Conservation (phyloP, 2,113 vertebrate genomes). For the Brachyhypopomus gauderio region DNA sequence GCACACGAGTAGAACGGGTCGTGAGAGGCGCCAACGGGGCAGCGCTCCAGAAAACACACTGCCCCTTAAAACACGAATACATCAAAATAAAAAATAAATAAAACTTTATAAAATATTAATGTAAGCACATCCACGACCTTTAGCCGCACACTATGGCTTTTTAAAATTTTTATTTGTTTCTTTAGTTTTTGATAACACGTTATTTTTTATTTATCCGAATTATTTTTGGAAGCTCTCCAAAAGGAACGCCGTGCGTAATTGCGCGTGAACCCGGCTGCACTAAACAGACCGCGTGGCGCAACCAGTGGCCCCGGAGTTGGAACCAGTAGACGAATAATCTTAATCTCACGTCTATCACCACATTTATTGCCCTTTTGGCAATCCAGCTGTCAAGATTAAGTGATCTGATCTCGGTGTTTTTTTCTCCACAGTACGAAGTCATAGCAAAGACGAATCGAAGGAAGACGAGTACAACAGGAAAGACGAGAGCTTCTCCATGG, state of each 20-base stretch:
- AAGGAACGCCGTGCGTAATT: slow-evolving; percentile 28
- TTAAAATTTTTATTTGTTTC: no score
- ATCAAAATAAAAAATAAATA: no score
- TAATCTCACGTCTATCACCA: no score
- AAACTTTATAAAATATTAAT: no score
- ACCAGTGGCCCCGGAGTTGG: neutral
- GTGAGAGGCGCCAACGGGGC: no score
- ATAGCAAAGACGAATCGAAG: slow-evolving; percentile 83
- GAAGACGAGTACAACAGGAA: slow-evolving; percentile 87
- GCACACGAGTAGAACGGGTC: no score
- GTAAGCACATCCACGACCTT: no score
- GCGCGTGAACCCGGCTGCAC: slow-evolving; percentile 17
- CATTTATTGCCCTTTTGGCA: no score
- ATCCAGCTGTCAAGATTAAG: neutral
- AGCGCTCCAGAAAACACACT: no score
- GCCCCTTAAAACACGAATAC: no score
- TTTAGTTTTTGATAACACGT: neutral
- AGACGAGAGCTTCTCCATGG: slow-evolving; percentile 94
- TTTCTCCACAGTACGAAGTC: slow-evolving; percentile 70
- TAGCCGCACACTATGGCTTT: no score
- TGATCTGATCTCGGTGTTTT: neutral
- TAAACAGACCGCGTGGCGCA: neutral
- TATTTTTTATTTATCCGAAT: no score
- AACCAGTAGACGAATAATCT: neutral
- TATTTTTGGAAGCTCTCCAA: neutral